Base-by-base conservation (phyloP, 1,140 invertebrate species). In the Diplogasteroides magnus region DNA sequence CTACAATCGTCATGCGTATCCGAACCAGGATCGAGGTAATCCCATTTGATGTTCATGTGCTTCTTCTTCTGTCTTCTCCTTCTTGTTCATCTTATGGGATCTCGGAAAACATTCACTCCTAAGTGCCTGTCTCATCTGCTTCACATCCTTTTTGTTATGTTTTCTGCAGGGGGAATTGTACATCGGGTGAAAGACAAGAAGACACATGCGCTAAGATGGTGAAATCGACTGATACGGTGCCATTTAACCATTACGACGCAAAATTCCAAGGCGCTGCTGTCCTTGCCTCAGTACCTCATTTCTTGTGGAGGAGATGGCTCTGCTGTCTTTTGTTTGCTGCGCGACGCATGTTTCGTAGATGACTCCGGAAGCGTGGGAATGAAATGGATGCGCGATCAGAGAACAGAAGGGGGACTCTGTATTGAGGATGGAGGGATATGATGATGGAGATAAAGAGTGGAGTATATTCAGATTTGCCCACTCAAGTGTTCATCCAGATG, bases 401-500 rank as follows among this genome's bases (percentile, higher is more conserved):
- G 48, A 61, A 55, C 25, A 64, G 14, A 14, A 61, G 27, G n/a
- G 58, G 58, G 48, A n/a, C 23, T 23, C 25, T 57, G 13, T 2
- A 2, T 31, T 14, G n/a, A n/a, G n/a, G n/a, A n/a, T n/a, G n/a
- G n/a, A 48, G 19, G 37, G 37, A 11, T 19, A 48, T 48, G 19
- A 48, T 48, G 37, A 48, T 48, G 37, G 37, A 13, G 13, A 60
- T 60, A 19, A 19, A 11, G 25, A 19, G 6, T 63, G n/a, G n/a
- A n/a, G n/a, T n/a, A n/a, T 55, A 71, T 78, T 32, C 70, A 79
- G 77, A 77, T 25, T 61, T 32, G 19, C 71, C 78, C 25, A 79
- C 78, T 37, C 29, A 62, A 26, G 78, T 79, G 3, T 62, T 32
- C n/a, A 79, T 79, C 57, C 78, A 80, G 65, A 79, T 79, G 78